These are phyloP conservation scores for Neuroscelio doddi DNA, from an alignment of 2,888 invertebrate genomes.

Conservation along the genomic window DNA sequence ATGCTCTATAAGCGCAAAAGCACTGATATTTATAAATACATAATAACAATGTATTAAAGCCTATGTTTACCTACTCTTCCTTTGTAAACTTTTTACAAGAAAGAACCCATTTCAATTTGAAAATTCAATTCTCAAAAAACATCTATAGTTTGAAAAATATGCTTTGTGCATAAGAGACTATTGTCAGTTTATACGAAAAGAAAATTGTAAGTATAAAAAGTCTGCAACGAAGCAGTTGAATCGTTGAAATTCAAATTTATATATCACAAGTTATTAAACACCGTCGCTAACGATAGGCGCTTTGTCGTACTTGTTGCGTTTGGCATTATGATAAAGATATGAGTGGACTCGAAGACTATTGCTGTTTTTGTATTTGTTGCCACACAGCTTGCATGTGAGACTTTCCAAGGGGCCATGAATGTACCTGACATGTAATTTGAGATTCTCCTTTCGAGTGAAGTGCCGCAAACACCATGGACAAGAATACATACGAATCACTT, in stretches of 20 bases:
- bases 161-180: neutral
- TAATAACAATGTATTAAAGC: too few species aligned
- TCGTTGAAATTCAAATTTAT: slow-evolving; percentile 12
- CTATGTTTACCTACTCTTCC: too few species aligned
- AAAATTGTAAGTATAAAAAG: too few species aligned
- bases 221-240: slow-evolving; percentile 12
- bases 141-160: too few species aligned
- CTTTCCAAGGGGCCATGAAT: slow-evolving; percentile 81
- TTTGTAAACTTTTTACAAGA: too few species aligned
- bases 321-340: slow-evolving; percentile 69
- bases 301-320: slow-evolving; percentile 61
- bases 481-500: slow-evolving; percentile 68
- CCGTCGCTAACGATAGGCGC: slow-evolving; percentile 34
- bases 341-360: slow-evolving; percentile 70
- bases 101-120: too few species aligned
- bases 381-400: slow-evolving; percentile 80
- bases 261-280: slow-evolving; percentile 40
- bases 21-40: too few species aligned
- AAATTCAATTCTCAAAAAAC: too few species aligned
- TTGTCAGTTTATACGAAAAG: neutral
- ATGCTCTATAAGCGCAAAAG: too few species aligned
- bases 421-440: slow-evolving; percentile 82
- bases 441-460: slow-evolving; percentile 73
- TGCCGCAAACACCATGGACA: slow-evolving; percentile 70
- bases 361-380: slow-evolving; percentile 74